Conservation (phyloP, 1,140 invertebrate species). For the Melanaphis sacchari region DNA sequence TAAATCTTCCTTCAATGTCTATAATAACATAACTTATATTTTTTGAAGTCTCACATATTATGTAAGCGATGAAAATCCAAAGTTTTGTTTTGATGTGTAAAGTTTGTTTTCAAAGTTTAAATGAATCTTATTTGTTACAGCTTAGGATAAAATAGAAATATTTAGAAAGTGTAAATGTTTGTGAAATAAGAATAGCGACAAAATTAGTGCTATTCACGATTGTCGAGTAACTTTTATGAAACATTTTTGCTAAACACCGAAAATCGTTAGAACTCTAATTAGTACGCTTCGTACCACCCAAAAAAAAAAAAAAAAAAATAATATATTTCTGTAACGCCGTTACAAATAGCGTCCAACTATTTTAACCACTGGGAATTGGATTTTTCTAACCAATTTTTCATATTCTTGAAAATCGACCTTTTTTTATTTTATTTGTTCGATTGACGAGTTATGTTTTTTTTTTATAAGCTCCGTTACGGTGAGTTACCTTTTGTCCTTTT, state of each 20-base stretch:
- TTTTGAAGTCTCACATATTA: too few relatives aligned
- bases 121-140: too few relatives aligned
- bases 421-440: background rate
- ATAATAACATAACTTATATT: too few relatives aligned
- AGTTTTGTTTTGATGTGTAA: too few relatives aligned
- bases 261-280: background rate
- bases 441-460: conserved; percentile 1
- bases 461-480: background rate
- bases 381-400: background rate
- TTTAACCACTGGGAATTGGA: background rate
- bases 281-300: too few relatives aligned
- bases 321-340: background rate
- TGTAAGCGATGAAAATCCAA: too few relatives aligned
- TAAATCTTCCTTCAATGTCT: too few relatives aligned
- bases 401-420: background rate
- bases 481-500: conserved; percentile 12
- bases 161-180: too few relatives aligned
- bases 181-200: too few relatives aligned
- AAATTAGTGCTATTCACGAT: too few relatives aligned
- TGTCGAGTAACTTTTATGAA: background rate
- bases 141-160: too few relatives aligned
- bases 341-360: background rate
- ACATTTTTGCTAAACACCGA: background rate
- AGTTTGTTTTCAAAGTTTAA: too few relatives aligned
- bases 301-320: background rate